Evolutionary conservation across 2,888 invertebrate species (phyloP).

Genomic region (Philonicus albiceps): DNA sequence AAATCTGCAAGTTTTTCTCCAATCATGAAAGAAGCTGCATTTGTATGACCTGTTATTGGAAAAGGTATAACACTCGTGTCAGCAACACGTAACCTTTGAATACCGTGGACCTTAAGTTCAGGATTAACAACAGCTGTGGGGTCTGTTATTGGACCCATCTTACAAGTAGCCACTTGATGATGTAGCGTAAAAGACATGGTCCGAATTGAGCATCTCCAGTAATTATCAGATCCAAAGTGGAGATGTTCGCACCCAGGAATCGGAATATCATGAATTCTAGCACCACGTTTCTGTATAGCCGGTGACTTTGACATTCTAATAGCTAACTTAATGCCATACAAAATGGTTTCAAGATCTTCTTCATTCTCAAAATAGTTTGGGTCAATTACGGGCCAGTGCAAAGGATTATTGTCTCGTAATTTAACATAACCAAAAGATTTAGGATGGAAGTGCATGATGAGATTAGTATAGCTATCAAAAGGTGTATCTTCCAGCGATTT

Average conservation of each 20-base stretch:
- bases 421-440: conserved; percentile 74
- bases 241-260: conserved; percentile 65
- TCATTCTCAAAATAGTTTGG: conserved; percentile 80
- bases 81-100: conserved; percentile 68
- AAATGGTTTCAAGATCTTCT: conserved; percentile 68
- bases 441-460: conserved; percentile 75
- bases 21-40: conserved; percentile 72
- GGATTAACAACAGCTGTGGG: conserved; percentile 70
- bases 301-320: conserved; percentile 66
- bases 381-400: conserved; percentile 78
- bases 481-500: conserved; percentile 65
- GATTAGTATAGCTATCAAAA: conserved; percentile 67
- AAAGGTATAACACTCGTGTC: conserved; percentile 73
- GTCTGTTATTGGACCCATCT: conserved; percentile 72
- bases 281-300: conserved; percentile 68
- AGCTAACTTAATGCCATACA: conserved; percentile 70
- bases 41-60: conserved; percentile 70
- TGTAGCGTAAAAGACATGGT: conserved; percentile 68
- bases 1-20: conserved; percentile 74
- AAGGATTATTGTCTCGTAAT: conserved; percentile 76
- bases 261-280: conserved; percentile 65
- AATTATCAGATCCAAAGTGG: conserved; percentile 68
- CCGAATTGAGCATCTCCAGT: conserved; percentile 73
- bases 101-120: conserved; percentile 68
- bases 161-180: conserved; percentile 72